Evolutionary conservation across 1,140 invertebrate species (phyloP), one percentile per base, ranked within the genome.

Genomic region (Papilio xuthus): DNA sequence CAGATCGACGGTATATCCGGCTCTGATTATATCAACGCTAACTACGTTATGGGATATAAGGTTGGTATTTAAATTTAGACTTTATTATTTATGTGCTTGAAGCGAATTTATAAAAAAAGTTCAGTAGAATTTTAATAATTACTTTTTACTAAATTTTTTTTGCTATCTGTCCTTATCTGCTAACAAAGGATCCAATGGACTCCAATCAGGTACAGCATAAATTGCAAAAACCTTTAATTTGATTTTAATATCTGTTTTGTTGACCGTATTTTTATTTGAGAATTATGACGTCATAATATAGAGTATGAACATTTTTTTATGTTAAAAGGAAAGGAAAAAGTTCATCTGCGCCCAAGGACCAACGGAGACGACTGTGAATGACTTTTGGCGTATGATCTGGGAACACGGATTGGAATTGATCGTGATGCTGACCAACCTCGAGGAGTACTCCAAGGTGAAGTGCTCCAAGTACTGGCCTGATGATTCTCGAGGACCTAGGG

Each of bases 341-440:
- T 99, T 98, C 87, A 98, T 99, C 82, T 99, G 98, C 92, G 98
- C 98, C 13, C 98, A 98, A 95, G 97, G 98, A 0, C 99, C 99
- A 0, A 97, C 99, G 95, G 97, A 99, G 76, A 96, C 97, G 37
- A 99, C 98, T 0, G 97, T 99, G 1, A 96, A 96, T 83, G 98
- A 99, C 90, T 99, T 99, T 92, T 99, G 99, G 99, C 95, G 98
- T 77, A 99, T 99, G 98, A 97, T 99, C 79, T 99, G 98, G 98
- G 98, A 99, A 92, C 98, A 99, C 83, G 97, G 98, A 84, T 94
- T 98, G 67, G 96, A 98, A 89, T 95, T 98, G 76, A 98, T 99
- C 82, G 96, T 99, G 13, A 99, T 99, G 98, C 93, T 99, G 41
- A 99, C 98, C 9, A 98, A 98, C 91, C 95, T 99, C 18, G 98